Conservation (phyloP, 1,140 invertebrate species). For the Palaemon carinicauda region DNA sequence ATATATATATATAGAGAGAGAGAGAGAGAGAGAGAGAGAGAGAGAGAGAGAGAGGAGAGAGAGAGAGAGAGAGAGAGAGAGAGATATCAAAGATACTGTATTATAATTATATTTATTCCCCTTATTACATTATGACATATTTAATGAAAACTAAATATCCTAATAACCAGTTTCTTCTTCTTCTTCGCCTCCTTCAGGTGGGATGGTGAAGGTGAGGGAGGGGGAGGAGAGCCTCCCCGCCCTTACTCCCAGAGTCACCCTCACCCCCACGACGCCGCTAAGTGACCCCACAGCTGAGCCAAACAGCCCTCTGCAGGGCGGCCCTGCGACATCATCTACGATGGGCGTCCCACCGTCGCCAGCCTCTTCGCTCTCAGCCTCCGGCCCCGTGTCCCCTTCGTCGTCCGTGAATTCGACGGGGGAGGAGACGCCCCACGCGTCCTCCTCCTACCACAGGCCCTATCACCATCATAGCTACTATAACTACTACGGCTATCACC, state of each 20-base stretch:
- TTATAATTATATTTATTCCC: not conserved
- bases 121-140: too few relatives aligned
- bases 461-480: conserved; percentile 3
- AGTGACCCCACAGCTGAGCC: not conserved
- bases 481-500: not conserved
- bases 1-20: not conserved
- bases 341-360: conserved; percentile 40
- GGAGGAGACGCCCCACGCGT: conserved; percentile 6
- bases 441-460: conserved; percentile 9
- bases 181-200: conserved; percentile 8
- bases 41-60: not conserved
- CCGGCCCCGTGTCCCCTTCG: conserved; percentile 32
- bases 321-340: not conserved
- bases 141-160: too few relatives aligned
- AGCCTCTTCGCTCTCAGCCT: conserved; percentile 28
- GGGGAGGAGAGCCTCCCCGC: conserved; percentile 25
- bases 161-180: not conserved
- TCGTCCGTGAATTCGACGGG: conserved; percentile 46
- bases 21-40: not conserved
- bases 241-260: conserved; percentile 44
- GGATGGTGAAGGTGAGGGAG: conserved; percentile 44
- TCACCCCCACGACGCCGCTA: conserved; percentile 39
- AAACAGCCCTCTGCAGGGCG: not conserved
- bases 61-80: not conserved
- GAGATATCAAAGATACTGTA: not conserved